These are phyloP conservation scores for Drosophila setifemur DNA, from an alignment of 1,140 invertebrate genomes.

Conservation along the genomic window DNA sequence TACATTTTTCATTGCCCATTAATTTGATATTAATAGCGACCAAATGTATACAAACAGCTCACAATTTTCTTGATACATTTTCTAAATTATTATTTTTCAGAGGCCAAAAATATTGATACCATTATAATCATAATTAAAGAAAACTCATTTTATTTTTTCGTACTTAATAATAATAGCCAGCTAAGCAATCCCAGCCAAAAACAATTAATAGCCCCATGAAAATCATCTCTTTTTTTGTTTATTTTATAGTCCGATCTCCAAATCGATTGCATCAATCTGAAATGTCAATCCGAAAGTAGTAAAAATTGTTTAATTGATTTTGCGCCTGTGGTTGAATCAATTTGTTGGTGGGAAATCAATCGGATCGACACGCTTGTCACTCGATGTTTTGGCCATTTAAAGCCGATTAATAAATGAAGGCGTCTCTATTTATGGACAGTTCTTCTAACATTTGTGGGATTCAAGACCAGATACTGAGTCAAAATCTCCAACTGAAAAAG, in stretches of 20 bases:
- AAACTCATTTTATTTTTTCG: background rate
- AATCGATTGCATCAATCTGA: conserved; percentile 33
- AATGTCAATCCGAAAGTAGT: conserved; percentile 9
- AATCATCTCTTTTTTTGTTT: conserved; percentile 13
- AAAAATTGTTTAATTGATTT: conserved; percentile 46
- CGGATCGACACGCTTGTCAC: conserved; percentile 43
- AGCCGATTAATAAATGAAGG: conserved; percentile 54
- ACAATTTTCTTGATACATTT: too few species aligned
- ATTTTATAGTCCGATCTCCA: conserved; percentile 27
- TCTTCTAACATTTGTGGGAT: conserved; percentile 16
- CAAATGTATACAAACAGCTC: too few species aligned
- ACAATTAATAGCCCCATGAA: too few species aligned
- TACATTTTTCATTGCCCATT: too few species aligned
- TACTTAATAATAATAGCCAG: background rate
- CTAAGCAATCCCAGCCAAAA: background rate
- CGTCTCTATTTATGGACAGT: conserved; percentile 47
- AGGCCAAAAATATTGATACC: too few species aligned
- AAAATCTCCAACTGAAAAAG: background rate
- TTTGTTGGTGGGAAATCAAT: conserved; percentile 23
- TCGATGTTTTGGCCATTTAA: conserved; percentile 34
- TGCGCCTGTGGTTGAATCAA: conserved; percentile 10
- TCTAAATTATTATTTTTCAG: too few species aligned
- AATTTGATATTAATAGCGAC: too few species aligned
- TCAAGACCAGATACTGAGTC: conserved; percentile 23
- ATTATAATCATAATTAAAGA: too few species aligned